These are phyloP conservation scores for Bryconaethiops microstoma DNA, from an alignment of 2,797 vertebrate genomes.

Conservation along the genomic window DNA sequence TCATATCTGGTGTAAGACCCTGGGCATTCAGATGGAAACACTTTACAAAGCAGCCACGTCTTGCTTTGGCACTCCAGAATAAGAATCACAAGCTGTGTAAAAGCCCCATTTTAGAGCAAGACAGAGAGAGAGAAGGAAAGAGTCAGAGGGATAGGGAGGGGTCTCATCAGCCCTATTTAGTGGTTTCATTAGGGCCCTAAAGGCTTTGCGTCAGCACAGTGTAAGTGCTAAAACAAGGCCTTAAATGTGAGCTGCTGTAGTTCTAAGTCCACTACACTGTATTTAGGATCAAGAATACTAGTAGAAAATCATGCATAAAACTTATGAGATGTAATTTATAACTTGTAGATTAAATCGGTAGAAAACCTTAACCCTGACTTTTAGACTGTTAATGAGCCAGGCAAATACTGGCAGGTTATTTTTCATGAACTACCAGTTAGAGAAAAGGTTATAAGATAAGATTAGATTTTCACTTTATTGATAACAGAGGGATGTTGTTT, in stretches of 20 bases:
- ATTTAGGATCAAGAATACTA: background rate
- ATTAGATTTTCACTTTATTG: too few relatives aligned
- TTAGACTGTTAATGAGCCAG: too few relatives aligned
- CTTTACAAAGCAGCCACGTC: background rate
- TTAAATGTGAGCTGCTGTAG: background rate
- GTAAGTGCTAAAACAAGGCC: background rate
- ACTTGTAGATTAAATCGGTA: too few relatives aligned
- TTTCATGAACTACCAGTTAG: too few relatives aligned
- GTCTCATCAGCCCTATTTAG: background rate
- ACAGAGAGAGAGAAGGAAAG: background rate
- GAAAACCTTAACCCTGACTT: too few relatives aligned
- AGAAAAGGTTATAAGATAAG: too few relatives aligned
- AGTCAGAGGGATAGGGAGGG: too few relatives aligned
- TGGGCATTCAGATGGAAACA: background rate
- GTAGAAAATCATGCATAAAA: too few relatives aligned
- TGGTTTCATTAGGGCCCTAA: background rate
- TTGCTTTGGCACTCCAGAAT: background rate
- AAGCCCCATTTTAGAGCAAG: background rate
- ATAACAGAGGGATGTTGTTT: too few relatives aligned
- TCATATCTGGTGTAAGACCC: background rate
- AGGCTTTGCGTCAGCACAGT: background rate
- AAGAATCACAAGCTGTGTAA: conserved; percentile 3
- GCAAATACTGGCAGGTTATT: too few relatives aligned
- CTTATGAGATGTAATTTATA: too few relatives aligned
- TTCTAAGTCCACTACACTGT: background rate